phyloP scores from a whole-genome alignment of 2,888 invertebrate species.

The Tricholauxania praeusta region DNA sequence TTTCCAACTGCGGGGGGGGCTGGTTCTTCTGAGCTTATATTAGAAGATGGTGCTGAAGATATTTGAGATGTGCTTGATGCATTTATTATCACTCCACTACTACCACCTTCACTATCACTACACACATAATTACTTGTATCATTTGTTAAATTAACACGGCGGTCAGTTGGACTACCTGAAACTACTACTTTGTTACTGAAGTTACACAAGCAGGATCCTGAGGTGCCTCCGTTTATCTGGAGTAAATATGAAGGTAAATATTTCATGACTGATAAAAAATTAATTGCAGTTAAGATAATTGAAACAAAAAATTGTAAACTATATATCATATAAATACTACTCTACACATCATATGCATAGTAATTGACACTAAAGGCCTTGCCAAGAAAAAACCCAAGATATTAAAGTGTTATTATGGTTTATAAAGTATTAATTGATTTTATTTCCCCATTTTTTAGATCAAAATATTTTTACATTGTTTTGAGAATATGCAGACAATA shows the following conservation, averaged over 20 bases:
- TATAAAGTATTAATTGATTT: too few relatives aligned
- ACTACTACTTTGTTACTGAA: constrained; percentile 50
- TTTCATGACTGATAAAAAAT: constrained; percentile 42
- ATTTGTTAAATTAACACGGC: constrained; percentile 42
- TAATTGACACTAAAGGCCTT: background rate
- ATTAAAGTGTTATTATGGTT: too few relatives aligned
- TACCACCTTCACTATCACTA: constrained; percentile 46
- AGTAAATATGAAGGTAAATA: constrained; percentile 58
- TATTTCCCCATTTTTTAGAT: too few relatives aligned
- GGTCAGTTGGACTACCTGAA: constrained; percentile 51
- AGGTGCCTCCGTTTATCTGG: constrained; percentile 61
- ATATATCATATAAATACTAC: background rate
- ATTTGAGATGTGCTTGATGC: constrained; percentile 44
- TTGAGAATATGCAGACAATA: too few relatives aligned
- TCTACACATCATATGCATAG: background rate
- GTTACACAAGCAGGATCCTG: constrained; percentile 41
- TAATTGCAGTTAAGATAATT: background rate
- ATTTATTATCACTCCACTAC: constrained; percentile 44
- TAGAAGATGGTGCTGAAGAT: constrained; percentile 45
- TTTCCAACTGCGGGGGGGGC: constrained; percentile 35
- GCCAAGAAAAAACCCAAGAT: background rate
- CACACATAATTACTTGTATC: constrained; percentile 32
- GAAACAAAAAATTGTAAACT: constrained; percentile 12
- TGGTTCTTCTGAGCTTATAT: constrained; percentile 43
- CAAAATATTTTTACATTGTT: too few relatives aligned